Evolutionary conservation across 1,140 invertebrate species (phyloP), one percentile per base, ranked within the genome.

Genomic region (Drosophila pseudoananassae): DNA sequence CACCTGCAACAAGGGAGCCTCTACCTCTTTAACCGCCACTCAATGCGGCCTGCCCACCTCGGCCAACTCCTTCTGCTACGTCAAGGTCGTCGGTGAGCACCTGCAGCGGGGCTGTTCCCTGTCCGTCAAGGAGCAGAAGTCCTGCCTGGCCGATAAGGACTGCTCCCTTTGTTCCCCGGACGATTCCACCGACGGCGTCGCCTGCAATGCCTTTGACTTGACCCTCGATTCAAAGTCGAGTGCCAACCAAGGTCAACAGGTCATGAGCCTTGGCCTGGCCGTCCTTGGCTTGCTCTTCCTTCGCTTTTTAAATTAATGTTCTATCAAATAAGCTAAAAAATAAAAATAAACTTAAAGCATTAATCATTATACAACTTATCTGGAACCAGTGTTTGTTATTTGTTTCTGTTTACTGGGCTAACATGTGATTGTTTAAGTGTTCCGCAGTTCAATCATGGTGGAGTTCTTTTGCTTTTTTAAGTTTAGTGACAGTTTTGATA

Each of bases 11-110:
- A 20, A 23, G 7, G 78, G 59, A 0, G 3, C 53, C 1, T 46
- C 47, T 0, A 14, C 7, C n/a, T 46, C 10, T 0, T 9, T 91
- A 4, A 59, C 20, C 2, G 33, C 78, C 27, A 9, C 49, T 0
- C 83, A 80, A 31, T 91, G 90, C 43, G 51, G 58, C 0, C 55
- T 84, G 0, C 78, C 90, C 25, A 89, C 87, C 4, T 63, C 83
- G 0, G 57, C 23, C n/a, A 91, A 91, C 40, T 78, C 90, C 36
- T 91, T 91, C 31, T 91, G 90, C 59, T 91, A 76, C 51, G 80
- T 89, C 29, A 87, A 82, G 57, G 38, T 66, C 12, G 49, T 45
- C 6, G 58, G 53, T 1, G 1, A 33, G 0, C 10, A 59, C 6
- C n/a, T 74, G 3, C 61, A 74, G 14, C 55, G 90, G 0, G 90